These are phyloP conservation scores for Halisarca cf. caerulea DNA, from an alignment of 37 sponge, comb jelly and placozoan genomes.

Conservation along the genomic window DNA sequence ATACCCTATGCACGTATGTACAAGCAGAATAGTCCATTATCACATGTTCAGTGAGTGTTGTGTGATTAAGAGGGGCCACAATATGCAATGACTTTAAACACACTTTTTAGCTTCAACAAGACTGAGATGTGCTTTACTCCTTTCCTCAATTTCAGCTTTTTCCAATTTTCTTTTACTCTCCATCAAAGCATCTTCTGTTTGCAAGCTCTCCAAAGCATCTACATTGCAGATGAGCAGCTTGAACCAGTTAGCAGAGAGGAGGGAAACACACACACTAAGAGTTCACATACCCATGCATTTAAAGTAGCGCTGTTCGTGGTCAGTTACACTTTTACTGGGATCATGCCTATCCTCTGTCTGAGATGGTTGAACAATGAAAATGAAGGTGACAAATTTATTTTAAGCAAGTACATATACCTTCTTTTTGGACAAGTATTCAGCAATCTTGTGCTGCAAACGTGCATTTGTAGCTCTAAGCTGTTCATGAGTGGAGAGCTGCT, in stretches of 20 bases:
- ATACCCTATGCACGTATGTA: no score
- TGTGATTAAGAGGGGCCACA: no score
- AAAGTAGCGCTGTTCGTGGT: conserved; percentile 90
- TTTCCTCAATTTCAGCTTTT: conserved; percentile 51
- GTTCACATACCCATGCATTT: conserved; percentile 61
- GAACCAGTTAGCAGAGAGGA: no score
- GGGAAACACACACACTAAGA: neutral
- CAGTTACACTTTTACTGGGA: conserved; percentile 75
- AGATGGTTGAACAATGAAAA: neutral
- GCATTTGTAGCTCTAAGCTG: conserved; percentile 46
- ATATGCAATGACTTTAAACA: neutral
- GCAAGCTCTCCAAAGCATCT: conserved; percentile 69
- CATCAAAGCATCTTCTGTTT: conserved; percentile 56
- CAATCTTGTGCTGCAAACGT: conserved; percentile 87
- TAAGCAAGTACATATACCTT: conserved; percentile 42
- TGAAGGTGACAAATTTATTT: neutral
- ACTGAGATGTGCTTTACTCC: conserved; percentile 51
- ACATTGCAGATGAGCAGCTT: neutral
- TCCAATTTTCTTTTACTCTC: conserved; percentile 28
- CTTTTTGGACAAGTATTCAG: conserved; percentile 81
- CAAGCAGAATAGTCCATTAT: no score
- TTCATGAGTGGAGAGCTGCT: conserved; percentile 64
- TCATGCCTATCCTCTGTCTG: conserved; percentile 84
- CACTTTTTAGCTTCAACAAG: conserved; percentile 44
- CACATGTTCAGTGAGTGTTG: no score